A percentile compares a stretch with the other conserved stretches of the same genome.
Evolutionary conservation across 2,888 invertebrate genomes (phyloP).

Genomic region (Candidula unifasciata): DNA sequence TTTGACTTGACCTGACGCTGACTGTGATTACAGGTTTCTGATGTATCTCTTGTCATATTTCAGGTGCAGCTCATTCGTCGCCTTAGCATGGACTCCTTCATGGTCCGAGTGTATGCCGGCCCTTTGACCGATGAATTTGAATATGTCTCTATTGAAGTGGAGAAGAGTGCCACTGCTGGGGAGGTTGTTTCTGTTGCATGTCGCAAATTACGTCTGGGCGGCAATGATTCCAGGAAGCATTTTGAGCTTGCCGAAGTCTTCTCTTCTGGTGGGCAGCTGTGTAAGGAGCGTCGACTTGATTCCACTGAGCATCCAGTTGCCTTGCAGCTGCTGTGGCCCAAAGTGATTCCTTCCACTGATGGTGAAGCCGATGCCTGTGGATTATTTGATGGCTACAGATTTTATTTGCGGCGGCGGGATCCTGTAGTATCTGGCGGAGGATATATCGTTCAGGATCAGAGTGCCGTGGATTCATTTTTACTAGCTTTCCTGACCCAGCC

Average conservation of each 20-base stretch:
- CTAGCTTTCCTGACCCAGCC: slow-evolving; percentile 96
- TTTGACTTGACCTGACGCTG: too few species aligned
- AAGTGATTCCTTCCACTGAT: slow-evolving; percentile 55
- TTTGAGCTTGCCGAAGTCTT: slow-evolving; percentile 84
- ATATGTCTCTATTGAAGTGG: slow-evolving; percentile 71
- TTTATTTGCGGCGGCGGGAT: slow-evolving; percentile 91
- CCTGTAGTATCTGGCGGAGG: slow-evolving; percentile 62
- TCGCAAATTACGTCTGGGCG: slow-evolving; percentile 64
- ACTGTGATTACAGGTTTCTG: too few species aligned
- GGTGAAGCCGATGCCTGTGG: slow-evolving; percentile 4
- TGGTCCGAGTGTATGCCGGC: slow-evolving; percentile 74
- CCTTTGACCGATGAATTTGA: slow-evolving; percentile 67
- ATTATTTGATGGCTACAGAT: slow-evolving; percentile 80
- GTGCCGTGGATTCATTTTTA: slow-evolving; percentile 86
- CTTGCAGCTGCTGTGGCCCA: slow-evolving; percentile 80
- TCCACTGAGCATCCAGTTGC: slow-evolving; percentile 81
- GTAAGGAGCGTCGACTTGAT: slow-evolving; percentile 92
- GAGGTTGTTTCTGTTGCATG: slow-evolving; percentile 80
- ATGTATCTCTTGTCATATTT: neutral
- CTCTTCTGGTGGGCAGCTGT: slow-evolving; percentile 90
- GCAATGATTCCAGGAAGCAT: slow-evolving; percentile 37
- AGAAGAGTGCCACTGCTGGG: slow-evolving; percentile 79
- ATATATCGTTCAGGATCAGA: slow-evolving; percentile 84
- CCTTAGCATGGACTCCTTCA: slow-evolving; percentile 73
- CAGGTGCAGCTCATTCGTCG: slow-evolving; percentile 63